A percentile compares a stretch with the other conserved stretches of the same genome.
phyloP scores from a whole-genome alignment of 2,888 invertebrate species.

The Limenitis camilla region DNA sequence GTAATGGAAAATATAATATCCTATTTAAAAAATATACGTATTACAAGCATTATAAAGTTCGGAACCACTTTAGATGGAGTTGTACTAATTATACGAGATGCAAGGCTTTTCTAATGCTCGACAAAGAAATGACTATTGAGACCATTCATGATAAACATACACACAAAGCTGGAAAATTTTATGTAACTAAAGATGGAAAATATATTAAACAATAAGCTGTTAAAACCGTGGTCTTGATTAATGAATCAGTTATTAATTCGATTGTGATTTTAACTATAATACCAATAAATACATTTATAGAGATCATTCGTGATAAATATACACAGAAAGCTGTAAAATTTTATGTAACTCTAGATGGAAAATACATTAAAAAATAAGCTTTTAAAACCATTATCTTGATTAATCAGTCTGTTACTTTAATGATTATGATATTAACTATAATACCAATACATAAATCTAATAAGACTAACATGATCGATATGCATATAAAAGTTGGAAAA shows the following conservation, averaged over 20 bases:
- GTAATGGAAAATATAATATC: slow-evolving; percentile 11
- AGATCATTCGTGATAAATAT: no score
- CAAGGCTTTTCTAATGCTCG: slow-evolving; percentile 27
- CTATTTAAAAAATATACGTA: slow-evolving; percentile 13
- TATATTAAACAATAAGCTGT: slow-evolving; percentile 15
- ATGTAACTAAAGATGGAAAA: slow-evolving; percentile 14
- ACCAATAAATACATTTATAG: no score
- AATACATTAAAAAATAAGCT: slow-evolving; percentile 15
- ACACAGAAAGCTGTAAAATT: no score
- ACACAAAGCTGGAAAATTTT: slow-evolving; percentile 15
- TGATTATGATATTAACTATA: no score
- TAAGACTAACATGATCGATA: slow-evolving; percentile 10
- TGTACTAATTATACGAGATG: slow-evolving; percentile 35
- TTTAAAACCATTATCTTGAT: no score
- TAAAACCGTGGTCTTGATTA: no score
- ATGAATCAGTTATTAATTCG: no score
- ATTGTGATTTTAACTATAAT: no score
- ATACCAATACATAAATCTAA: slow-evolving; percentile 2
- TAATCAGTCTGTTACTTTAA: no score
- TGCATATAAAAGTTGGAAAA: slow-evolving; percentile 15
- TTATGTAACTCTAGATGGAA: slow-evolving; percentile 8
- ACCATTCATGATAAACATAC: slow-evolving; percentile 16
- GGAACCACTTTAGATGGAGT: slow-evolving; percentile 24
- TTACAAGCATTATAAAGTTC: slow-evolving; percentile 27
- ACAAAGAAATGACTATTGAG: slow-evolving; percentile 23